Evolutionary conservation across 1,140 invertebrate species (phyloP).

Genomic region (Watersipora subatra): DNA sequence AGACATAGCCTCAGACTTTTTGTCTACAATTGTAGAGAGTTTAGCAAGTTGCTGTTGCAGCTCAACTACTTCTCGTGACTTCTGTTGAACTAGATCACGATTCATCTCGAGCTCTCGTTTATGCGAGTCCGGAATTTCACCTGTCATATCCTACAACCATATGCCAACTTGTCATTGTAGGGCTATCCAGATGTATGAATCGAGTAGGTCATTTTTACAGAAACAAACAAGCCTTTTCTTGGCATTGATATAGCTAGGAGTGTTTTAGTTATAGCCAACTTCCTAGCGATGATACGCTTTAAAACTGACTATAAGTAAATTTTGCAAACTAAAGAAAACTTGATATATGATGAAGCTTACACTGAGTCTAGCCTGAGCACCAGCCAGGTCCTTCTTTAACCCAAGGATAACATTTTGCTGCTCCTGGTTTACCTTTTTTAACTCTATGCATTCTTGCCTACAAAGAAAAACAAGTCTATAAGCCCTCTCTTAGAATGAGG

Average conservation of each 20-base stretch:
- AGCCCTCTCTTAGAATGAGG: background rate
- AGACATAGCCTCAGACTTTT: slow-evolving; percentile 31
- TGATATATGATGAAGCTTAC: too few relatives aligned
- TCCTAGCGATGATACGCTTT: too few relatives aligned
- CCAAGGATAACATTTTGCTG: slow-evolving; percentile 32
- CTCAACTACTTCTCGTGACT: slow-evolving; percentile 26
- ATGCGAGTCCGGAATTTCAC: slow-evolving; percentile 37
- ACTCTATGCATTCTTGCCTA: slow-evolving; percentile 28
- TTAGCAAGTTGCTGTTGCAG: slow-evolving; percentile 35
- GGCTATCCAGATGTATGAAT: too few relatives aligned
- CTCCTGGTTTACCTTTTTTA: slow-evolving; percentile 28
- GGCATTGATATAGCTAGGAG: too few relatives aligned
- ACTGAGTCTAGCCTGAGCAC: slow-evolving; percentile 32
- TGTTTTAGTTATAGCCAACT: too few relatives aligned
- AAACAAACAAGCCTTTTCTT: too few relatives aligned
- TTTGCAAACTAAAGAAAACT: too few relatives aligned
- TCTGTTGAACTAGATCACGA: slow-evolving; percentile 20
- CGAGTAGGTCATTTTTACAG: too few relatives aligned
- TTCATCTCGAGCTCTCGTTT: slow-evolving; percentile 37
- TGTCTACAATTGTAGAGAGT: slow-evolving; percentile 37
- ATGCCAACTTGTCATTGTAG: too few relatives aligned
- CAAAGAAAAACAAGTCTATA: slow-evolving; percentile 3
- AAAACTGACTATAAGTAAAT: too few relatives aligned
- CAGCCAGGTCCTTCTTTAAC: slow-evolving; percentile 30
- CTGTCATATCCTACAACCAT: slow-evolving; percentile 11